These are phyloP conservation scores for Nyctibius grandis DNA, from an alignment of 2,797 vertebrate genomes.

Conservation along the genomic window DNA sequence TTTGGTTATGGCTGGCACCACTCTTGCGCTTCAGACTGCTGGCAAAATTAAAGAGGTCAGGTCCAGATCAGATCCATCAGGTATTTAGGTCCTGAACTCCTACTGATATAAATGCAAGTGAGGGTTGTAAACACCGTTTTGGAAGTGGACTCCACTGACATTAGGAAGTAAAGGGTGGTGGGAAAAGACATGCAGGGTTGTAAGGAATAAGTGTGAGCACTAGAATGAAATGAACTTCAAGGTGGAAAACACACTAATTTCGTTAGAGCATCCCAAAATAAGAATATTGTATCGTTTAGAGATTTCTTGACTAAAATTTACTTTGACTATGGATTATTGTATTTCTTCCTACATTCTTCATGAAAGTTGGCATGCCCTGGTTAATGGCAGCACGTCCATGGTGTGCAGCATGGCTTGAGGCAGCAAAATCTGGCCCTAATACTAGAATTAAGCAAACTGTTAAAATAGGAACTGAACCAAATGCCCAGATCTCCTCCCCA, in stretches of 20 bases:
- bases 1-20: background rate
- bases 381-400: background rate
- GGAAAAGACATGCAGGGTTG: background rate
- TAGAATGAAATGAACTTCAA: background rate
- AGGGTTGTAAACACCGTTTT: background rate
- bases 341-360: background rate
- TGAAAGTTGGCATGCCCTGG: background rate
- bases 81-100: background rate
- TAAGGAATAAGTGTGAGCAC: background rate
- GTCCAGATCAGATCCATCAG: background rate
- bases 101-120: background rate
- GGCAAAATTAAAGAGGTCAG: background rate
- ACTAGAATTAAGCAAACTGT: slow-evolving; percentile 26
- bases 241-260: background rate
- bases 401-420: background rate
- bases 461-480: slow-evolving; percentile 45
- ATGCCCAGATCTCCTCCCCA: slow-evolving; percentile 5
- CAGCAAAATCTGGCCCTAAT: background rate
- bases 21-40: background rate
- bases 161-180: background rate
- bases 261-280: background rate
- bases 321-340: background rate
- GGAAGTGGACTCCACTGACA: background rate
- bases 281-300: background rate
- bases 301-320: background rate